Percentiles rank a stretch among this genome's conserved stretches.
Evolutionary conservation across 2,888 invertebrate genomes (phyloP).

Genomic region (Thalpophila matura): DNA sequence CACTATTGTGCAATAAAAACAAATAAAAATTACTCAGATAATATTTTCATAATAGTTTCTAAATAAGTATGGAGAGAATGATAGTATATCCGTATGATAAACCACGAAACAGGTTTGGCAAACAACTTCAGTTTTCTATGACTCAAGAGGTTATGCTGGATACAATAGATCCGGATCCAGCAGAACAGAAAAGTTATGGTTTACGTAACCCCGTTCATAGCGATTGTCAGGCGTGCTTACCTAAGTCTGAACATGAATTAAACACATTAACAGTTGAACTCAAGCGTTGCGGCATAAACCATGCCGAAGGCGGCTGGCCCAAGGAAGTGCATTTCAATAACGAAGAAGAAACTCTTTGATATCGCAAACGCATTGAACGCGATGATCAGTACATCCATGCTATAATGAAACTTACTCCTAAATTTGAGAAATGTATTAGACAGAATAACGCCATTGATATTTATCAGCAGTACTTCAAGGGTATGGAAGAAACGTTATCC

Average conservation of each 20-base stretch:
- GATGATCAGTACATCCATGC: constrained; percentile 93
- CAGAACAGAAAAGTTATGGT: constrained; percentile 76
- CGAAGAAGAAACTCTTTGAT: constrained; percentile 93
- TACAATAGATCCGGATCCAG: constrained; percentile 73
- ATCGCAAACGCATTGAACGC: constrained; percentile 94
- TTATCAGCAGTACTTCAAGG: constrained; percentile 93
- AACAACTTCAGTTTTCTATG: constrained; percentile 82
- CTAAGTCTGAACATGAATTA: constrained; percentile 79
- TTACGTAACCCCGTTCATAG: constrained; percentile 85
- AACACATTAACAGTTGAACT: constrained; percentile 91
- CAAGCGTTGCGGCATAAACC: constrained; percentile 90
- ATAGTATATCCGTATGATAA: constrained; percentile 77
- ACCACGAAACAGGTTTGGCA: constrained; percentile 83
- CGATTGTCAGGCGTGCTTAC: constrained; percentile 77
- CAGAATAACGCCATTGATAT: constrained; percentile 95
- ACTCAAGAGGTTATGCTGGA: constrained; percentile 72
- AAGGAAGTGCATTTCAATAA: constrained; percentile 92
- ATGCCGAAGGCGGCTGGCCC: constrained; percentile 96
- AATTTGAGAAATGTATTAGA: constrained; percentile 91
- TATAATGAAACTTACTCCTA: constrained; percentile 86
- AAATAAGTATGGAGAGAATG: constrained; percentile 47
- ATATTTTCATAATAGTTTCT: too few species aligned
- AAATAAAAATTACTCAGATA: too few species aligned
- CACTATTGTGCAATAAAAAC: too few species aligned
- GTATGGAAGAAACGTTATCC: constrained; percentile 83